Evolutionary conservation across 1,140 invertebrate species (phyloP).

Genomic region (Bacillus rossius): DNA sequence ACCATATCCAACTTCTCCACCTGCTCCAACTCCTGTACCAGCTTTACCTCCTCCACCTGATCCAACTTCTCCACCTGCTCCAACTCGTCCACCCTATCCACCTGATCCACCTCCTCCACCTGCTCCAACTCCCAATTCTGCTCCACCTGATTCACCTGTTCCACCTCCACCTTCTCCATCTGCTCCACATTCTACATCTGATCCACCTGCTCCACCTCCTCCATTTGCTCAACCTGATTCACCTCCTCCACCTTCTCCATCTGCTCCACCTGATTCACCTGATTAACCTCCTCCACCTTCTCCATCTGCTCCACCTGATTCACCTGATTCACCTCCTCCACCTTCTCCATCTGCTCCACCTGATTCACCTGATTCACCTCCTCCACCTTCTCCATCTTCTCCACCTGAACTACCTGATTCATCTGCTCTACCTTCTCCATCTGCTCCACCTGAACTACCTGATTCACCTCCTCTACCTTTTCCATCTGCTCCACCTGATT

Average conservation of each 20-base stretch:
- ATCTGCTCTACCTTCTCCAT: not conserved
- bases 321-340: no score
- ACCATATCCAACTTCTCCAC: not conserved
- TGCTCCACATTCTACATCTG: no score
- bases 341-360: not conserved
- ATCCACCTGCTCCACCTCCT: not conserved
- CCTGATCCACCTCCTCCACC: no score
- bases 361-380: not conserved
- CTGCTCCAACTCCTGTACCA: not conserved
- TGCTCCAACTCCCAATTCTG: not conserved
- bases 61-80: not conserved
- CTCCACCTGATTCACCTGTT: not conserved
- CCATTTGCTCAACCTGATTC: no score
- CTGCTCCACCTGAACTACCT: not conserved
- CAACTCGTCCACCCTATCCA: no score
- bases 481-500: no score
- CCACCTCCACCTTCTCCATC: not conserved
- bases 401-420: not conserved
- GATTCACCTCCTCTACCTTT: no score
- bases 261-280: not conserved
- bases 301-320: not conserved
- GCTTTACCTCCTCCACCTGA: not conserved
- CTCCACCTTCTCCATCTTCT: no score
- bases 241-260: no score
- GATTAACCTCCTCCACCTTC: not conserved